Percentiles rank a stretch among this genome's conserved stretches.
These are phyloP conservation scores for Parnassius smintheus DNA, from an alignment of 2,888 invertebrate genomes.

Conservation along the genomic window DNA sequence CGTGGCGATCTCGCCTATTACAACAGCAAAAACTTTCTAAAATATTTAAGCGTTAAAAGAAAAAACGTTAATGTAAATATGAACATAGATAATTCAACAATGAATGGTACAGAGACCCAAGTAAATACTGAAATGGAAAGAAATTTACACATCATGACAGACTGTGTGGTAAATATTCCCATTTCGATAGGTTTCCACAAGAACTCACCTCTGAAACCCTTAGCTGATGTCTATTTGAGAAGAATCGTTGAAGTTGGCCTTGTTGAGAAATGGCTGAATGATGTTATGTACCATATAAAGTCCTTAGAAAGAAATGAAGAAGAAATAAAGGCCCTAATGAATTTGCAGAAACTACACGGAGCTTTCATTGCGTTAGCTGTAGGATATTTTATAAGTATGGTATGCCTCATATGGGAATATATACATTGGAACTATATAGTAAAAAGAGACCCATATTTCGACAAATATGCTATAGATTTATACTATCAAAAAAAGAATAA, in stretches of 20 bases:
- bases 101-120: slow-evolving; percentile 39
- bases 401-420: slow-evolving; percentile 82
- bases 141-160: slow-evolving; percentile 89
- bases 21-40: slow-evolving; percentile 87
- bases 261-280: slow-evolving; percentile 89
- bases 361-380: slow-evolving; percentile 86
- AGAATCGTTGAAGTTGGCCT: slow-evolving; percentile 88
- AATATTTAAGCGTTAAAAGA: slow-evolving; percentile 82
- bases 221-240: slow-evolving; percentile 84
- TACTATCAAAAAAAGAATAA: slow-evolving; percentile 76
- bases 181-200: slow-evolving; percentile 90
- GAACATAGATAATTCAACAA: slow-evolving; percentile 44
- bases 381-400: slow-evolving; percentile 83
- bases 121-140: slow-evolving; percentile 49
- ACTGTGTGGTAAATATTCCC: slow-evolving; percentile 90
- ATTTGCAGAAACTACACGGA: slow-evolving; percentile 88
- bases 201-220: slow-evolving; percentile 88
- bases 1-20: slow-evolving; percentile 89
- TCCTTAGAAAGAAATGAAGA: slow-evolving; percentile 80
- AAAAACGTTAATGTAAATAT: slow-evolving; percentile 55
- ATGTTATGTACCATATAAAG: slow-evolving; percentile 83
- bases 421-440: slow-evolving; percentile 85
- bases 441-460: slow-evolving; percentile 85
- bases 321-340: slow-evolving; percentile 88
- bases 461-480: slow-evolving; percentile 83